These are phyloP conservation scores for Plodia interpunctella DNA, from an alignment of 1,140 invertebrate species.

Conservation along the genomic window DNA sequence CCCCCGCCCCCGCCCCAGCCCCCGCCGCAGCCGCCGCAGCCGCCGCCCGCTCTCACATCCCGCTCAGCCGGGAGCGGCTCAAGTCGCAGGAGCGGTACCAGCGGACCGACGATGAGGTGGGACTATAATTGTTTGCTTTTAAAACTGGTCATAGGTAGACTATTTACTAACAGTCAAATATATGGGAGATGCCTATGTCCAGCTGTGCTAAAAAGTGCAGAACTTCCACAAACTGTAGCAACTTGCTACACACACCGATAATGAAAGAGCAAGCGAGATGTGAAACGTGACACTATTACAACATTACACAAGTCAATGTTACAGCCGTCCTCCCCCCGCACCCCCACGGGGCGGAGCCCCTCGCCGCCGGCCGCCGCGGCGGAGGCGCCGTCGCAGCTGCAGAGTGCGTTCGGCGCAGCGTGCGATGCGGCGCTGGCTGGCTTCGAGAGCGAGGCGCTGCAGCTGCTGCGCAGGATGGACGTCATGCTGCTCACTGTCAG, in stretches of 20 bases:
- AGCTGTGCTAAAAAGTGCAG: too few species aligned
- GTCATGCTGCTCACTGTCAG: conserved; percentile 82
- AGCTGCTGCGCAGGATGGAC: conserved; percentile 81
- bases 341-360: background rate
- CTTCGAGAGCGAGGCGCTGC: conserved; percentile 70
- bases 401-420: conserved; percentile 49
- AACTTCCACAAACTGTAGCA: too few species aligned
- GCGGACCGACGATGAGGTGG: conserved; percentile 32
- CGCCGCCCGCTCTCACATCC: background rate
- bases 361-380: background rate
- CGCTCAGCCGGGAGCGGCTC: too few species aligned
- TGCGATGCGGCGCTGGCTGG: conserved; percentile 72
- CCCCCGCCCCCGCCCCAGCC: background rate
- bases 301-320: too few species aligned
- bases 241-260: too few species aligned
- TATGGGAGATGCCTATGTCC: too few species aligned
- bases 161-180: too few species aligned
- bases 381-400: conserved; percentile 7
- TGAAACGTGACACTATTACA: too few species aligned
- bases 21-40: background rate
- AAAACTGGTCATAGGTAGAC: too few species aligned
- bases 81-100: conserved; percentile 32
- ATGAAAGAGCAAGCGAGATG: too few species aligned
- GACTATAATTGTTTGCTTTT: background rate
- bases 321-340: background rate